A percentile compares a stretch with the other conserved stretches of the same genome.
Evolutionary conservation across 1,140 invertebrate genomes (phyloP).

Genomic region (Macrobrachium rosenbergii): DNA sequence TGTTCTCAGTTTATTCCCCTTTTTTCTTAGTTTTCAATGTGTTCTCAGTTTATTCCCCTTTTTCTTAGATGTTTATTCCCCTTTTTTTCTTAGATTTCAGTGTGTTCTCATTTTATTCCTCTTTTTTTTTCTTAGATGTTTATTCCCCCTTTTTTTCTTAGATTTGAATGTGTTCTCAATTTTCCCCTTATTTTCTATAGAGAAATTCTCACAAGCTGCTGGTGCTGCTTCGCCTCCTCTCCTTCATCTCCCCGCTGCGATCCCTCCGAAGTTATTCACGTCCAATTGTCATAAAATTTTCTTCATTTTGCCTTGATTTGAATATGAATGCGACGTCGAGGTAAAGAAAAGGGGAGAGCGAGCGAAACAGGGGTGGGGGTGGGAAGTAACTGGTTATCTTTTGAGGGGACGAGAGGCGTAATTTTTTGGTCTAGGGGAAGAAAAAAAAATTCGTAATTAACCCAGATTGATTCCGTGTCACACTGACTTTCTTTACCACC

Average conservation of each 20-base stretch:
- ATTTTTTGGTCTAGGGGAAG: too few species aligned
- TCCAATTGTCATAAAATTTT: constrained; percentile 6
- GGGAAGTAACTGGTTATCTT: not conserved
- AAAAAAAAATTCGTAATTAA: too few species aligned
- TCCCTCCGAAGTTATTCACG: not conserved
- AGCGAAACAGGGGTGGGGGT: not conserved
- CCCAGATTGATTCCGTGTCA: too few species aligned
- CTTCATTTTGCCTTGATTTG: not conserved
- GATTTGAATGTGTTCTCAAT: not conserved
- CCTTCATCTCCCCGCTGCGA: not conserved
- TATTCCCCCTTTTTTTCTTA: too few species aligned
- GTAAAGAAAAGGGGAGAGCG: not conserved
- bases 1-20: not conserved
- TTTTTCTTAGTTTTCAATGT: not conserved
- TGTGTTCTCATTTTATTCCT: not conserved
- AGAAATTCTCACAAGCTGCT: too few species aligned
- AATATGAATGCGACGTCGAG: constrained; percentile 1
- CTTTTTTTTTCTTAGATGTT: not conserved
- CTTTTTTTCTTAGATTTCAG: not conserved
- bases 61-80: not conserved
- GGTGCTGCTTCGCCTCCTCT: not conserved
- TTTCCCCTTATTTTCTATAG: too few species aligned
- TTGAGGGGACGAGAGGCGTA: too few species aligned
- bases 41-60: not conserved
- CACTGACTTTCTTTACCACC: too few species aligned